These are phyloP conservation scores for Phalacrocorax aristotelis DNA, from an alignment of 2,113 vertebrate species.

Conservation along the genomic window DNA sequence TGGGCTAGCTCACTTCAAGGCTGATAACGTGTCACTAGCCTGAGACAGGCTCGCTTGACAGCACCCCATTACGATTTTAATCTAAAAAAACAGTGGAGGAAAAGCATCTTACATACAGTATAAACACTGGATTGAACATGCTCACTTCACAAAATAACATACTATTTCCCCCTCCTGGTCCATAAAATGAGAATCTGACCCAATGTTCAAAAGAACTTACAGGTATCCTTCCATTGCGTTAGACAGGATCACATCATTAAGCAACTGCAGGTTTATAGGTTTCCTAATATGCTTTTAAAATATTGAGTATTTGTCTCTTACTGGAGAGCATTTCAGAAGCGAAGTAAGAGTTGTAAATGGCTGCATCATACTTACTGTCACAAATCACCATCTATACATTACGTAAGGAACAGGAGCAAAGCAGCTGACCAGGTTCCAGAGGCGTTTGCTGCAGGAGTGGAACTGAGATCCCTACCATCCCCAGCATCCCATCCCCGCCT, in stretches of 20 bases:
- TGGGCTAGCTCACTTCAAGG: neutral
- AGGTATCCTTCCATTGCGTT: neutral
- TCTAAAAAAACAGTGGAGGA: neutral
- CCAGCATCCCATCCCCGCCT: neutral
- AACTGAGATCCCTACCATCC: neutral
- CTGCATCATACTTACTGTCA: neutral
- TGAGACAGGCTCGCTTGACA: neutral
- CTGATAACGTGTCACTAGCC: neutral
- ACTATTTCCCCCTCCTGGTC: neutral
- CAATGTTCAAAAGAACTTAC: neutral
- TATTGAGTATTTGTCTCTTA: neutral
- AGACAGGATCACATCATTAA: neutral
- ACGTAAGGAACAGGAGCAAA: neutral
- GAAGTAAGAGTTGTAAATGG: neutral
- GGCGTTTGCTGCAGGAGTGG: neutral
- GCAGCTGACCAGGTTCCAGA: neutral
- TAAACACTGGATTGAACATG: neutral
- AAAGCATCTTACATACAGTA: neutral
- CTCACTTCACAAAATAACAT: neutral
- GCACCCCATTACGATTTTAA: neutral
- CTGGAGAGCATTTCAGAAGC: neutral
- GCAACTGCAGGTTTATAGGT: neutral
- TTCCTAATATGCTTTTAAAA: neutral
- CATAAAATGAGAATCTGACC: neutral
- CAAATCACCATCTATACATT: neutral